A percentile compares a stretch with the other conserved stretches of the same genome.
phyloP scores from a whole-genome alignment of 2,888 invertebrate species.

The Piscicola geometra region DNA sequence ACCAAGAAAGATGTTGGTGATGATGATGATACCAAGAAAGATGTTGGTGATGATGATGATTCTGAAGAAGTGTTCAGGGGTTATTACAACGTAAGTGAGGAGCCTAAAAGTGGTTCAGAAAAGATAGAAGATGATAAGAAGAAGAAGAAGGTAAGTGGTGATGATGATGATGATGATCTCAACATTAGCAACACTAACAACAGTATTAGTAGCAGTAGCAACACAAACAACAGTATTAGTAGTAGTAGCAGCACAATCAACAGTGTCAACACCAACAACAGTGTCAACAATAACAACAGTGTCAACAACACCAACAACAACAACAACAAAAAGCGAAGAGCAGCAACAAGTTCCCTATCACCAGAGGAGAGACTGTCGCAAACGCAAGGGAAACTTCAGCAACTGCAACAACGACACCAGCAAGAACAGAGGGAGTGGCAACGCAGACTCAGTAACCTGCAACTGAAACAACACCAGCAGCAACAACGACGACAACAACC shows the following conservation, averaged over 20 bases:
- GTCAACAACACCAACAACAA: neutral
- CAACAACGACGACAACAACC: neutral
- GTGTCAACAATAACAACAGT: neutral
- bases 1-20: no score
- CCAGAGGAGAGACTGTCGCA: neutral
- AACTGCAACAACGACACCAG: neutral
- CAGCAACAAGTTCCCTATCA: no score
- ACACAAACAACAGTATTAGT: neutral
- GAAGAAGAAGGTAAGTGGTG: no score
- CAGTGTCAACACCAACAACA: neutral
- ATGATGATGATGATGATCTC: no score
- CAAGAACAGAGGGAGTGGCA: neutral
- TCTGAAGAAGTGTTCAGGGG: no score
- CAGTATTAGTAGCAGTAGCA: neutral
- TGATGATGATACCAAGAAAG: no score
- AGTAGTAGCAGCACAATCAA: neutral
- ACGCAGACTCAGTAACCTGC: neutral
- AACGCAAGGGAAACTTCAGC: slow-evolving; percentile 6
- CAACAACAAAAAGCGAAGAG: neutral
- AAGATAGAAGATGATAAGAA: no score
- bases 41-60: no score
- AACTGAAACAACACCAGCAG: neutral
- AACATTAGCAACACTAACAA: neutral
- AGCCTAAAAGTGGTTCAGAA: no score
- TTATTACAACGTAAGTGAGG: no score